Conservation (phyloP, 2,888 invertebrate species). For the Branchellion lobata region DNA sequence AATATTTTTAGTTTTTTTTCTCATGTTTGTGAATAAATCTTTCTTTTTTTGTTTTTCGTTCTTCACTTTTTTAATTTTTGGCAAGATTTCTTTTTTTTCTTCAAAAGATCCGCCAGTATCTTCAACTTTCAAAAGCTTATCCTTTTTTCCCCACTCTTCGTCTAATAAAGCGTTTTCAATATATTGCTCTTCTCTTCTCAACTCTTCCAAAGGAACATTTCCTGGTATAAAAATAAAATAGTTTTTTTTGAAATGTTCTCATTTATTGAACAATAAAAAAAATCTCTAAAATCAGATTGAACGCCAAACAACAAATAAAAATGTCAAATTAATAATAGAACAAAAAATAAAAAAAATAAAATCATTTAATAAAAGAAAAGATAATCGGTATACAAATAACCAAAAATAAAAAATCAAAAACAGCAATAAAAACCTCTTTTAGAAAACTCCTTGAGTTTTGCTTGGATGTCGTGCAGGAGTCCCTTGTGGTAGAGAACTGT, state of each 20-base stretch:
- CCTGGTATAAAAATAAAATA: background rate
- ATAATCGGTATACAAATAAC: background rate
- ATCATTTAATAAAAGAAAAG: background rate
- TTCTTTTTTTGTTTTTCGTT: too few relatives aligned
- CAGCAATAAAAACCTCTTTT: background rate
- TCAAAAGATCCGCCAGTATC: too few relatives aligned
- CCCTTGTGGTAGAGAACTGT: too few relatives aligned
- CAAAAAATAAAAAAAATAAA: too few relatives aligned
- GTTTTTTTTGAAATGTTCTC: background rate
- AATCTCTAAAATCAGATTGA: background rate
- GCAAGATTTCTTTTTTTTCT: too few relatives aligned
- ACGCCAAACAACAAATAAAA: too few relatives aligned
- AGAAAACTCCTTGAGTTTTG: too few relatives aligned
- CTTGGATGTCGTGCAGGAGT: too few relatives aligned
- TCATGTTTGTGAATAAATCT: too few relatives aligned
- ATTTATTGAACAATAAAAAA: background rate
- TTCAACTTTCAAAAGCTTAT: background rate
- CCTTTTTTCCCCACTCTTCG: background rate
- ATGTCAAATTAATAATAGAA: too few relatives aligned
- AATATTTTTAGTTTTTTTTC: too few relatives aligned
- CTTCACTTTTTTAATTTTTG: too few relatives aligned
- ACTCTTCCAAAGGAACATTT: background rate
- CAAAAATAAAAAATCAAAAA: background rate
- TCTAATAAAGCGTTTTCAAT: background rate
- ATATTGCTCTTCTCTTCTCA: background rate